Conservation (phyloP, 2,888 invertebrate species). For the Ichneumoninae sp. region DNA sequence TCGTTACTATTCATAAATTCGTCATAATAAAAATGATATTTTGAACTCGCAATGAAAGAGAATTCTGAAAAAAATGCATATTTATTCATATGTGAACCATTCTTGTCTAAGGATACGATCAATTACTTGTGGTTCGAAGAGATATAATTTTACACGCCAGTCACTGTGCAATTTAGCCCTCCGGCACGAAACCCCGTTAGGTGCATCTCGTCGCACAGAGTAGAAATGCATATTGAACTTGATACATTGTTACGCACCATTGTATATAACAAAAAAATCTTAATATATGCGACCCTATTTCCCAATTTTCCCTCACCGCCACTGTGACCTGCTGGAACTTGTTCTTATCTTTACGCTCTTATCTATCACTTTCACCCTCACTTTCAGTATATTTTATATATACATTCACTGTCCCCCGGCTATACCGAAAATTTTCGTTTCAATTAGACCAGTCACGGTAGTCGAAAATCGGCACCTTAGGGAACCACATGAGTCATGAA, state of each 20-base stretch:
- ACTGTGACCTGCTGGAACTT: constrained; percentile 79
- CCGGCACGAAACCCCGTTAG: constrained; percentile 23
- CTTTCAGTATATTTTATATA: constrained; percentile 47
- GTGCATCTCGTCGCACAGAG: neutral
- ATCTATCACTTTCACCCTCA: constrained; percentile 31
- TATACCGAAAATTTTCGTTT: constrained; percentile 37
- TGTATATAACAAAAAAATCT: neutral
- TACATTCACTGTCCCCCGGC: constrained; percentile 36
- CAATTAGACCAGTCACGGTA: constrained; percentile 43
- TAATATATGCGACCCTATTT: constrained; percentile 38
- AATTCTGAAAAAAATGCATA: too few relatives aligned
- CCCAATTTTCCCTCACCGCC: constrained; percentile 47
- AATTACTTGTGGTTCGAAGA: neutral
- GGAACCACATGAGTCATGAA: constrained; percentile 31
- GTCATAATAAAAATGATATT: neutral
- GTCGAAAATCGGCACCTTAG: constrained; percentile 23
- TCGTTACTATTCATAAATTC: neutral
- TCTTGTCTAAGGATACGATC: neutral
- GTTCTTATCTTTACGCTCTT: constrained; percentile 45
- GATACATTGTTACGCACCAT: neutral
- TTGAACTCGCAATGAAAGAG: too few relatives aligned
- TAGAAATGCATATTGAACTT: constrained; percentile 11
- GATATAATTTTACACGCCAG: neutral
- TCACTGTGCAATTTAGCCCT: neutral
- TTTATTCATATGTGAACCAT: too few relatives aligned